A percentile compares a stretch with the other conserved stretches of the same genome.
Conservation (phyloP, 2,888 invertebrate genomes). For the Agrilus biguttatus region DNA sequence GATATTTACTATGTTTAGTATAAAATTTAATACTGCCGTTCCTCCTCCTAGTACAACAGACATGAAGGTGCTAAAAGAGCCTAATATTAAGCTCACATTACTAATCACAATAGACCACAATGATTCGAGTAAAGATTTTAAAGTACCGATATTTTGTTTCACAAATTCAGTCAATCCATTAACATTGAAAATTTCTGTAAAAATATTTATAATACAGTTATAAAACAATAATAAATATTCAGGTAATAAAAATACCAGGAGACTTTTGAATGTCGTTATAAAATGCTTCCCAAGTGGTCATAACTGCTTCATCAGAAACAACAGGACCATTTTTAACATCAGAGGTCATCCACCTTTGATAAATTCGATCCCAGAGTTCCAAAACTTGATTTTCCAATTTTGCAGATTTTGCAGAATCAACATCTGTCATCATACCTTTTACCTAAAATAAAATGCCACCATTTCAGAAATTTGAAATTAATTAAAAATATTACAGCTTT, state of each 20-base stretch:
- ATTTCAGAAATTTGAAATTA: background rate
- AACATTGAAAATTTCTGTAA: constrained; percentile 54
- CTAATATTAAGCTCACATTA: constrained; percentile 75
- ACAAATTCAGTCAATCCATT: constrained; percentile 66
- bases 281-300: constrained; percentile 56
- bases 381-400: constrained; percentile 78
- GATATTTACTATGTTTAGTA: constrained; percentile 60
- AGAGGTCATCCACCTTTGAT: constrained; percentile 81
- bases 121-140: constrained; percentile 74
- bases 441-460: constrained; percentile 35
- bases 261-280: constrained; percentile 59
- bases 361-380: constrained; percentile 86
- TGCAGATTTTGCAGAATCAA: constrained; percentile 64
- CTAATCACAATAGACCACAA: constrained; percentile 85
- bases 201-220: background rate
- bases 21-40: constrained; percentile 77
- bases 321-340: constrained; percentile 50
- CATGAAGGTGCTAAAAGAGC: constrained; percentile 72
- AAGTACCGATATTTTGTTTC: constrained; percentile 79
- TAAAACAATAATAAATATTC: background rate
- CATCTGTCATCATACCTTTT: constrained; percentile 62
- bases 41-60: constrained; percentile 80
- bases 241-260: constrained; percentile 40
- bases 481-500: constrained; percentile 47
- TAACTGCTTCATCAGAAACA: constrained; percentile 57